Evolutionary conservation across 2,113 vertebrate genomes (phyloP), one percentile per base, ranked within the genome.

Genomic region (Colinus virginianus): DNA sequence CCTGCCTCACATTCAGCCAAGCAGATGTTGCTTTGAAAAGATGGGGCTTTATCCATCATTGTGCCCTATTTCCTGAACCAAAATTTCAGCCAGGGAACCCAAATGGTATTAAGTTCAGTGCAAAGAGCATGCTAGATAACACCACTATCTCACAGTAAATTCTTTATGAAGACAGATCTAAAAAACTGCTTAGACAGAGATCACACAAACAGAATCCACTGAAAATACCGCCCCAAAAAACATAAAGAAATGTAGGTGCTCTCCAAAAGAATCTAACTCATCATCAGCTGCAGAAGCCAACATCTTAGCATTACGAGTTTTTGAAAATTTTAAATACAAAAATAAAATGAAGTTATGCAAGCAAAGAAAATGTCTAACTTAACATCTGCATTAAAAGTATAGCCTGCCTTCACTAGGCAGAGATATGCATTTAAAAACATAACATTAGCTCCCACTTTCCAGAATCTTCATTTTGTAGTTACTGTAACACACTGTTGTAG

Each of bases 1-100:
- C 32, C 69, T 46, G 63, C 77, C 83, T 88, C 49, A 23, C 20
- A 71, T 84, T 48, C 77, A 93, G 87, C 83, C 92, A 96, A 94
- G 93, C 63, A 91, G 74, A 95, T 82, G 91, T 42, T 87, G 55
- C 76, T 76, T 83, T 90, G 87, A 91, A 88, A 95, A 96, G 68
- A 93, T 84, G 32, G 9, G n/a, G 17, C n/a, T 93, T 96, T 89
- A 92, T 95, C 84, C 84, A 88, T 64, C 81, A 74, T 5, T 64
- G 30, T 40, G 59, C 59, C 77, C 43, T 42, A 87, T 78, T 97
- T 97, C 88, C 92, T 91, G 88, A 88, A 95, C 58, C 46, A 87
- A 88, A 40, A 83, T 68, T 82, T 40, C 74, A 96, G 84, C 70
- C 90, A 95, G 62, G 82, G 45, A 34, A 86, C n/a, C 46, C 66